These are phyloP conservation scores for Lucilia sericata DNA, from an alignment of 1,140 invertebrate species.

Conservation along the genomic window DNA sequence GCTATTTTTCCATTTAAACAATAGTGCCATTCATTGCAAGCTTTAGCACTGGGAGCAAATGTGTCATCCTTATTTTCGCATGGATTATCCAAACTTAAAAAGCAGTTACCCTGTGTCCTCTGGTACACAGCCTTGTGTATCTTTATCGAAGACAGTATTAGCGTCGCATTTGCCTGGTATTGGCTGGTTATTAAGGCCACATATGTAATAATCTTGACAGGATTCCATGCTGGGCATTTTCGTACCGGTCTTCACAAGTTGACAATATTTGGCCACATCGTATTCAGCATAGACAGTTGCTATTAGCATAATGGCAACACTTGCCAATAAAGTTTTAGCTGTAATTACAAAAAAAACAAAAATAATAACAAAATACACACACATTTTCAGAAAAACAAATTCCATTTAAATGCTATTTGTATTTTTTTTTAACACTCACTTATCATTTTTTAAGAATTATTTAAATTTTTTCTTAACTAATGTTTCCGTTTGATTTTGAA, in stretches of 20 bases:
- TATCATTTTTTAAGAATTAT: no score
- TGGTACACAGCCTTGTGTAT: slow-evolving; percentile 4
- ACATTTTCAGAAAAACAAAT: no score
- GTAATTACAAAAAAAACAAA: neutral
- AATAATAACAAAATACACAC: no score
- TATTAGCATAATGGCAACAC: neutral
- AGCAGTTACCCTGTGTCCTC: neutral
- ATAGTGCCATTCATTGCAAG: slow-evolving; percentile 43
- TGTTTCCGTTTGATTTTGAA: no score
- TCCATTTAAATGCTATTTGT: no score
- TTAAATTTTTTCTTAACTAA: no score
- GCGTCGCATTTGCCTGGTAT: neutral
- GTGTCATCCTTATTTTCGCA: neutral
- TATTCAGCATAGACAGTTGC: slow-evolving; percentile 27
- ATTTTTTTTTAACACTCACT: no score
- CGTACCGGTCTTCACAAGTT: slow-evolving; percentile 19
- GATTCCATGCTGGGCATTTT: slow-evolving; percentile 38
- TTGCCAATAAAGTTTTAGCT: neutral
- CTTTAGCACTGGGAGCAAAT: neutral
- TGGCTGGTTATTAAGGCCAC: neutral
- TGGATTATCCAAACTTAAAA: neutral
- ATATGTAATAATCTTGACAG: slow-evolving; percentile 35
- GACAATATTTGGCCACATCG: slow-evolving; percentile 39
- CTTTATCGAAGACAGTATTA: slow-evolving; percentile 31
- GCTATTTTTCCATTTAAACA: slow-evolving; percentile 21